Evolutionary conservation across 2,888 invertebrate species (phyloP), one percentile per base, ranked within the genome.

Genomic region (Chymomyza caudatula): DNA sequence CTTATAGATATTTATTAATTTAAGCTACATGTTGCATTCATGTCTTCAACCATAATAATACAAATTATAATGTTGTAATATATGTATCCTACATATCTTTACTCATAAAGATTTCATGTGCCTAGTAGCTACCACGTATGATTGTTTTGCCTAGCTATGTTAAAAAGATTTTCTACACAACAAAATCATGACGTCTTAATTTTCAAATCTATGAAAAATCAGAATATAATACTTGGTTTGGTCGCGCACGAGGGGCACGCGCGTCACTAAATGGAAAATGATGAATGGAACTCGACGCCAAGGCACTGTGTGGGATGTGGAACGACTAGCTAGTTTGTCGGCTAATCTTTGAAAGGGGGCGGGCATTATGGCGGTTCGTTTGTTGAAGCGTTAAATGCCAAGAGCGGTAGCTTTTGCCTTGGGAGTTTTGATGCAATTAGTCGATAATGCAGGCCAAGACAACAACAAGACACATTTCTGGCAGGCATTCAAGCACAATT

Each of bases 331-430:
- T 13, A 13, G 78, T 66, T 59, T 53, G 43, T 65, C 56, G 69
- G n/a, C 44, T n/a, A 47, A 15, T 13, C 5, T 2, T 2, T n/a
- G 13, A 15, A 17, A 60, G 61, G 74, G 69, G 69, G 60, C 63
- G 11, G 59, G 60, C 73, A 78, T 70, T 76, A n/a, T 11, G 84
- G 84, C 80, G 85, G 85, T 77, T 82, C 80, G 85, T 82, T 80
- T 80, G 85, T 80, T 80, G 82, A 82, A 80, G 77, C 83, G 85
- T 78, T 75, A 85, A 80, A 85, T 82, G 80, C 80, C 80, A 80
- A 60, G 64, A 80, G 85, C 80, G 65, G 66, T 57, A 25, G 56
- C 43, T 64, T 54, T 61, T 59, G 61, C 51, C 56, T 54, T 49
- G 59, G 54, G 64, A 63, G 62, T 65, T 79, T 69, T 85, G 85